Percentiles rank a stretch among this genome's conserved stretches.
Conservation (phyloP, 2,888 invertebrate species). For the Lithophane semibrunnea region DNA sequence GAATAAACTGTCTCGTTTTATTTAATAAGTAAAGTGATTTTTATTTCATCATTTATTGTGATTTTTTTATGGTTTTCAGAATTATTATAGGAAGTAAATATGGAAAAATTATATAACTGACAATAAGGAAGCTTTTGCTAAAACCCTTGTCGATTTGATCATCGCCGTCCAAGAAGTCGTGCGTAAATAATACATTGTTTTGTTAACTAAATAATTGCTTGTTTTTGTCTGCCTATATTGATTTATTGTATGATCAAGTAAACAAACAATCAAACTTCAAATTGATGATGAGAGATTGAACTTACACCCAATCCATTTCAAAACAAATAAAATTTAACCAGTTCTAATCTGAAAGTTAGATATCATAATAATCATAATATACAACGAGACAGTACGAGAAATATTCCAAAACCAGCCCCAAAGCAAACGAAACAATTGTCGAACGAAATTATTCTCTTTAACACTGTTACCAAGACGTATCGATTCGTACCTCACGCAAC, state of each 20-base stretch:
- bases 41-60: neutral
- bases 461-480: constrained; percentile 27
- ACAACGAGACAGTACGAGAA: neutral
- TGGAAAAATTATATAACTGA: neutral
- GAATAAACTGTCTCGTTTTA: neutral
- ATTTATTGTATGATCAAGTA: neutral
- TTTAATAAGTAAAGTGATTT: neutral
- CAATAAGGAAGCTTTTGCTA: constrained; percentile 26
- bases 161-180: constrained; percentile 20
- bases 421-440: neutral
- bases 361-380: neutral
- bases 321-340: neutral
- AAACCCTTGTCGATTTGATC: constrained; percentile 33
- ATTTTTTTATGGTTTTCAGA: constrained; percentile 5
- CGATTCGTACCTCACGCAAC: constrained; percentile 45
- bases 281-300: neutral
- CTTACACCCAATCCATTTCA: neutral
- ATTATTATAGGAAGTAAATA: neutral
- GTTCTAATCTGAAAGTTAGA: neutral
- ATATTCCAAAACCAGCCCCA: neutral
- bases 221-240: neutral
- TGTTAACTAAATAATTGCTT: neutral
- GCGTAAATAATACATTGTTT: constrained; percentile 1
- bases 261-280: constrained; percentile 7
- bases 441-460: neutral